phyloP scores from a whole-genome alignment of 1,140 invertebrate genomes.

The Dinothrombium tinctorium region DNA sequence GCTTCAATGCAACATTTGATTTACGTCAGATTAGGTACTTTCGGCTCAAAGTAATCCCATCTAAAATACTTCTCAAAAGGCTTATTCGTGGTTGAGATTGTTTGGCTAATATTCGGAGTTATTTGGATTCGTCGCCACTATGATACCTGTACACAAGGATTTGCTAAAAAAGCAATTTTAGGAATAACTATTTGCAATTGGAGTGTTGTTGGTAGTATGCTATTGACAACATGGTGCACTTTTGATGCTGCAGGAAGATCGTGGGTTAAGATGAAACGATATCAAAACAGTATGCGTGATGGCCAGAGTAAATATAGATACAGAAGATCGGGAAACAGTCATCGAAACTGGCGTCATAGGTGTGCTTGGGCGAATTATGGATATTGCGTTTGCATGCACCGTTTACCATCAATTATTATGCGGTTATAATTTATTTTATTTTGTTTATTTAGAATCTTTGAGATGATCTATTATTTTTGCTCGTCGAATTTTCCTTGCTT shows the following conservation, averaged over 20 bases:
- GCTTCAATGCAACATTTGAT: constrained; percentile 54
- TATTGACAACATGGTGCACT: constrained; percentile 61
- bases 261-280: constrained; percentile 84
- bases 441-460: not conserved
- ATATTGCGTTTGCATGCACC: not conserved
- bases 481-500: not conserved
- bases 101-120: constrained; percentile 46
- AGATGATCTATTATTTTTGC: not conserved
- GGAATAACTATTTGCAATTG: constrained; percentile 58
- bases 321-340: constrained; percentile 45
- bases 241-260: constrained; percentile 63
- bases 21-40: constrained; percentile 53
- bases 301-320: constrained; percentile 45
- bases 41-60: too few relatives aligned
- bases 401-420: not conserved
- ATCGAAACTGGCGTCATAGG: constrained; percentile 69
- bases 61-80: constrained; percentile 26
- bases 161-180: constrained; percentile 44
- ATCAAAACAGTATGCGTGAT: constrained; percentile 54
- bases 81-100: constrained; percentile 44
- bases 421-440: not conserved
- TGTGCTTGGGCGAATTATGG: constrained; percentile 19
- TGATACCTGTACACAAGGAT: constrained; percentile 36
- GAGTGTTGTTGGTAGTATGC: constrained; percentile 41
- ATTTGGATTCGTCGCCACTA: constrained; percentile 47